Conservation (phyloP, 2,113 vertebrate species). For the Notothenia rossii region DNA sequence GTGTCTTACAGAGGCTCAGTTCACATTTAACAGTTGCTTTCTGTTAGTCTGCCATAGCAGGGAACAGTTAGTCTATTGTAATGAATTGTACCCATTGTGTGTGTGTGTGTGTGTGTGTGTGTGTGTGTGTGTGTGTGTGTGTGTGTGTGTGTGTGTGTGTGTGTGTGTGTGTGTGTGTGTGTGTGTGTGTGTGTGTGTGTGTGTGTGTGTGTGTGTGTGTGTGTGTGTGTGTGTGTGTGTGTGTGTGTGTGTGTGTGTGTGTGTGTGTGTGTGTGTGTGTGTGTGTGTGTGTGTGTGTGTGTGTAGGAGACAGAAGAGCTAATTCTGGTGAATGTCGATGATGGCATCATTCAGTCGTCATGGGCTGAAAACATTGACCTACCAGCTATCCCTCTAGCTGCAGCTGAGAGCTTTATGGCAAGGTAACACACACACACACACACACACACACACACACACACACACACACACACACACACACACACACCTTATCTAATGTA, state of each 20-base stretch:
- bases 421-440: constrained; percentile 82
- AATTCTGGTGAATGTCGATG: constrained; percentile 92
- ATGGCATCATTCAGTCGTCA: constrained; percentile 86
- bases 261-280: constrained; percentile 28
- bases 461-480: not conserved
- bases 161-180: constrained; percentile 37
- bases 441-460: not conserved
- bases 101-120: constrained; percentile 23
- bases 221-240: not conserved
- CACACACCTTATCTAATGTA: no score
- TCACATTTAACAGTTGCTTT: constrained; percentile 49
- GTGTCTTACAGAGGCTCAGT: constrained; percentile 22
- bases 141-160: constrained; percentile 9
- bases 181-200: constrained; percentile 17
- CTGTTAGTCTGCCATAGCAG: constrained; percentile 32
- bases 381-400: constrained; percentile 86
- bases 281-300: constrained; percentile 8
- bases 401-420: constrained; percentile 87
- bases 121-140: constrained; percentile 8
- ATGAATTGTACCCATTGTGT: constrained; percentile 31
- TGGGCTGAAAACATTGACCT: constrained; percentile 75
- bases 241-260: constrained; percentile 17
- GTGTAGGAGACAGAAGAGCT: constrained; percentile 92
- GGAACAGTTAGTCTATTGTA: constrained; percentile 21
- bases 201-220: constrained; percentile 20